These are phyloP conservation scores for Coelinius sp. DNA, from an alignment of 2,888 invertebrate genomes.

Conservation along the genomic window DNA sequence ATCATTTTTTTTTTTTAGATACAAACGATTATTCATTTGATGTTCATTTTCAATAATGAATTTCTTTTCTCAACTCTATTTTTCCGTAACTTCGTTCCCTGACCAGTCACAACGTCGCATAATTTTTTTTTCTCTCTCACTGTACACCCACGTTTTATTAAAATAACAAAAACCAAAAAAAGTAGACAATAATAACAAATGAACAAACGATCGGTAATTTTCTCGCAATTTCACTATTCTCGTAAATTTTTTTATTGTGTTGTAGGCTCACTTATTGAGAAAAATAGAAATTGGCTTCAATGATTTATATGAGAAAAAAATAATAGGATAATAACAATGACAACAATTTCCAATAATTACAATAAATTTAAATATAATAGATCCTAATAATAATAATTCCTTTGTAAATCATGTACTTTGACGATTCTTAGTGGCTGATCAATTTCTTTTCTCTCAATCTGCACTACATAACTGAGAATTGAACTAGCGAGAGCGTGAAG, in stretches of 20 bases:
- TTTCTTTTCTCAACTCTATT: constrained; percentile 28
- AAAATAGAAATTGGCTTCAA: background rate
- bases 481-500: constrained; percentile 4
- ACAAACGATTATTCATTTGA: constrained; percentile 47
- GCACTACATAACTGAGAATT: constrained; percentile 1
- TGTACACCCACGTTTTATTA: constrained; percentile 54
- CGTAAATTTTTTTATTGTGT: background rate
- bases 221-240: constrained; percentile 27
- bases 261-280: background rate
- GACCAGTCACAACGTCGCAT: constrained; percentile 44
- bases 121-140: constrained; percentile 42
- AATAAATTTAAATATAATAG: constrained; percentile 37
- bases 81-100: constrained; percentile 36
- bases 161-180: constrained; percentile 61
- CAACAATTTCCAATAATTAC: constrained; percentile 34
- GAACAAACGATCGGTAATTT: constrained; percentile 31
- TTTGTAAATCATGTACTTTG: background rate
- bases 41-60: constrained; percentile 8
- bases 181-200: constrained; percentile 57
- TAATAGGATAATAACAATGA: constrained; percentile 40
- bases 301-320: constrained; percentile 14
- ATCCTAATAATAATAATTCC: constrained; percentile 36
- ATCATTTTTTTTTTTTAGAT: constrained; percentile 43
- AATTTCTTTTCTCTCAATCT: constrained; percentile 1
- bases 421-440: background rate